Conservation (phyloP, 2,888 invertebrate species). For the Andrena bicolor region DNA sequence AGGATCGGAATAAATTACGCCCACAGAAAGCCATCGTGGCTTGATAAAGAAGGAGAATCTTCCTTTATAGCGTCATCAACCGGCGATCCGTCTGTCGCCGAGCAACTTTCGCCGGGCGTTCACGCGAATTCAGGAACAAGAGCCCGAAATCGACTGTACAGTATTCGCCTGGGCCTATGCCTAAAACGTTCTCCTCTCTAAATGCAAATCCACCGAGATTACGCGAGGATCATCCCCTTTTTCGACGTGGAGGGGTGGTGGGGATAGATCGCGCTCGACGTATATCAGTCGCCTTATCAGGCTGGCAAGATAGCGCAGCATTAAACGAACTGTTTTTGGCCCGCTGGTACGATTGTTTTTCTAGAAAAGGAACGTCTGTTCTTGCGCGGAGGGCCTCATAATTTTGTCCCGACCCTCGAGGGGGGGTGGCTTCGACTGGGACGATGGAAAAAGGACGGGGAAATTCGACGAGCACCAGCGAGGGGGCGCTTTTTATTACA, state of each 20-base stretch:
- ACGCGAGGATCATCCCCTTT: constrained; percentile 65
- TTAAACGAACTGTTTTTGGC: constrained; percentile 75
- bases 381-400: constrained; percentile 58
- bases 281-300: constrained; percentile 74
- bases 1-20: background rate
- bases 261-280: constrained; percentile 49
- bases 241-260: constrained; percentile 37
- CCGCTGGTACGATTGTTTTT: constrained; percentile 43
- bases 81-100: constrained; percentile 25
- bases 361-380: constrained; percentile 39
- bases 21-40: background rate
- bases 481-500: constrained; percentile 74
- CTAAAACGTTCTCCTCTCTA: constrained; percentile 74
- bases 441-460: constrained; percentile 36
- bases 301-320: constrained; percentile 61
- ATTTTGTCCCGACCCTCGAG: constrained; percentile 45
- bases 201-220: constrained; percentile 77
- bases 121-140: constrained; percentile 22
- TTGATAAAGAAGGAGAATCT: constrained; percentile 12
- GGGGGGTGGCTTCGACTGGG: background rate
- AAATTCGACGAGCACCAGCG: constrained; percentile 59
- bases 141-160: constrained; percentile 31
- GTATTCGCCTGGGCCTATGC: constrained; percentile 7
- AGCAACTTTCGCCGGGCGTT: background rate
- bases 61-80: constrained; percentile 2